Evolutionary conservation across 2,888 invertebrate species (phyloP), one percentile per base, ranked within the genome.

Genomic region (Hylaea fasciaria): DNA sequence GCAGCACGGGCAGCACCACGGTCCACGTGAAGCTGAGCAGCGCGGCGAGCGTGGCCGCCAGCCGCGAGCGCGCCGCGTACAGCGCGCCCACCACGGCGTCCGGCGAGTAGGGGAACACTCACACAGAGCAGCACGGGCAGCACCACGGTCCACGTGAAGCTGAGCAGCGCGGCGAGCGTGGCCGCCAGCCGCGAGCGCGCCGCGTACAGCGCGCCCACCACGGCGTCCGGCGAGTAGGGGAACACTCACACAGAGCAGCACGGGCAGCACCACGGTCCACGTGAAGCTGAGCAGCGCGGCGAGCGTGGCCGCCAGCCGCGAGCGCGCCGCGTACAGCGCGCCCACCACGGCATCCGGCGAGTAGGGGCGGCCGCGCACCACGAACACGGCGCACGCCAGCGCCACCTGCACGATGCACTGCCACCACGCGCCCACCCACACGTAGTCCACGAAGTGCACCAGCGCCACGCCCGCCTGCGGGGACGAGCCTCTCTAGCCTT

Each of bases 131-230:
- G 94, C 53, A 97, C 96, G 0, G 98, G 97, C 73, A 97, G 85
- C 54, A 97, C 92, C 1, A 98, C 96, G 77, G 97, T 98, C 98
- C 98, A 98, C 0, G 95, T 95, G 79, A 98, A 96, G 13, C 96
- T 96, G 4, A 97, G 89, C 12, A 97, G 86, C 10, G 96, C 95
- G 5, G 95, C 95, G 9, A 93, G 93, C 92, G 95, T 74, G 13
- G 82, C 81, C 17, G 81, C 69, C 37, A 41, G 16, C 0, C 50
- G 13, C 0, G 14, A 12, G 11, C 50, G 80, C 12, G 90, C 83
- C 13, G 80, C 77, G 71, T 84, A 22, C 22, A 22, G 22, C 22
- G 22, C 2, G 22, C 3, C 22, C 2, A 5, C 2, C 22, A 22
- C 22, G 5, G 22, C 2, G 5, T 5, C 22, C 22, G 5, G n/a